Conservation (phyloP, 1,140 invertebrate genomes). For the Drosophila jambulina region DNA sequence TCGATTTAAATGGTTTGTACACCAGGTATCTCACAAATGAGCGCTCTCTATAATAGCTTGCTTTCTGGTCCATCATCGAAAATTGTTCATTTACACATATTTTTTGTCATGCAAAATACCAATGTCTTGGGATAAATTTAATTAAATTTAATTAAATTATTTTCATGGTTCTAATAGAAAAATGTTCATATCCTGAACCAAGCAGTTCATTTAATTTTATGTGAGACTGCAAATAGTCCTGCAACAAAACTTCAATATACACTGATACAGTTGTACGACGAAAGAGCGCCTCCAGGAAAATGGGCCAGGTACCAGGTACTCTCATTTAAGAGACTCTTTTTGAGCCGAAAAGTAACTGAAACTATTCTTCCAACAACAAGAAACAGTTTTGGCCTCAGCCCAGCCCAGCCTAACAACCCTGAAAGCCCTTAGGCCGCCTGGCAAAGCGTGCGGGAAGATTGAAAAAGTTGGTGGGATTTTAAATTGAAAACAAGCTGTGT, state of each 20-base stretch:
- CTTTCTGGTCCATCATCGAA: too few species aligned
- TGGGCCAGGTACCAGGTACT: neutral
- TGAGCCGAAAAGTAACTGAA: slow-evolving; percentile 4
- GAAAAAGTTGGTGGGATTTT: slow-evolving; percentile 56
- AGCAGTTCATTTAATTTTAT: neutral
- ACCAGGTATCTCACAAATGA: too few species aligned
- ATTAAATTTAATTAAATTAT: neutral
- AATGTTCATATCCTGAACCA: neutral
- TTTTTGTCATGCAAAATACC: too few species aligned
- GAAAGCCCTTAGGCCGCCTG: slow-evolving; percentile 49
- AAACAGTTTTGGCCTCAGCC: slow-evolving; percentile 16
- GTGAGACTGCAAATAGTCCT: neutral
- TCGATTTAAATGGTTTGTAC: too few species aligned
- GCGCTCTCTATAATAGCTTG: too few species aligned
- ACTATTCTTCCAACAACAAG: slow-evolving; percentile 21
- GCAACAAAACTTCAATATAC: neutral
- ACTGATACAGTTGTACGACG: too few species aligned
- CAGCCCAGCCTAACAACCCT: neutral
- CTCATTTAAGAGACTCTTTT: neutral
- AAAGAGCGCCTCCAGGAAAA: neutral
- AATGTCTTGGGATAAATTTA: too few species aligned
- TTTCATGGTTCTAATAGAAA: neutral
- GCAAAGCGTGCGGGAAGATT: slow-evolving; percentile 35
- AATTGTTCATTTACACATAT: too few species aligned
- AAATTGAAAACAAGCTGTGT: slow-evolving; percentile 65